Percentiles rank a stretch among this genome's conserved stretches.
phyloP scores from a whole-genome alignment of 53 echinoderm and acorn worm species.

The Astropecten irregularis region DNA sequence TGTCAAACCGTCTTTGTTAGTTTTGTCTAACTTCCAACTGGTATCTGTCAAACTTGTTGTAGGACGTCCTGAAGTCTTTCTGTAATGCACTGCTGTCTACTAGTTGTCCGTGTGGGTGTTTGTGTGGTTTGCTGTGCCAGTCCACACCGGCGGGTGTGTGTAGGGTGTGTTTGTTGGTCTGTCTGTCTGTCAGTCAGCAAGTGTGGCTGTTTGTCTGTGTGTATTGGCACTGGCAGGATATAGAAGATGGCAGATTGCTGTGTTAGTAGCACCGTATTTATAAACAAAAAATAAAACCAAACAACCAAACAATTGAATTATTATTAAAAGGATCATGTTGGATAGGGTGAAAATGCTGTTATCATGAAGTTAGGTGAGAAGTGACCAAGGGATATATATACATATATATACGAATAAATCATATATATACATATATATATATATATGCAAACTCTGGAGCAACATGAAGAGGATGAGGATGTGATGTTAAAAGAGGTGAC shows the following conservation, averaged over 20 bases:
- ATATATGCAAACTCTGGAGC: too few species aligned
- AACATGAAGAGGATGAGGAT: not conserved
- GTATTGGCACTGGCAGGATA: not conserved
- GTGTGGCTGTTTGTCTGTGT: not conserved
- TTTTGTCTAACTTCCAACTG: too few species aligned
- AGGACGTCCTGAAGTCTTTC: too few species aligned
- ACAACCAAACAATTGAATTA: too few species aligned
- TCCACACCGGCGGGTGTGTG: too few species aligned
- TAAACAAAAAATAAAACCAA: too few species aligned
- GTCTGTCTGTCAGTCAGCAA: not conserved
- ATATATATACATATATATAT: too few species aligned
- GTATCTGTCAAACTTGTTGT: too few species aligned
- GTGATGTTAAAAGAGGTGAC: not conserved
- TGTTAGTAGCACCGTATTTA: conserved; percentile 1
- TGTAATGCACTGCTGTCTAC: too few species aligned
- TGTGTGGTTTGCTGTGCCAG: too few species aligned
- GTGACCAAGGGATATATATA: not conserved
- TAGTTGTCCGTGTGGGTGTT: too few species aligned
- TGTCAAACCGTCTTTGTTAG: not conserved
- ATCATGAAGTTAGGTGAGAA: not conserved
- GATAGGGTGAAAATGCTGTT: not conserved
- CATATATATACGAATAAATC: too few species aligned
- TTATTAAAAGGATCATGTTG: not conserved
- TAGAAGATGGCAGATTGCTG: not conserved
- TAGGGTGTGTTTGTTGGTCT: not conserved